Base-by-base conservation (phyloP, 2,888 invertebrate species). In the Parthenolecanium corni region DNA sequence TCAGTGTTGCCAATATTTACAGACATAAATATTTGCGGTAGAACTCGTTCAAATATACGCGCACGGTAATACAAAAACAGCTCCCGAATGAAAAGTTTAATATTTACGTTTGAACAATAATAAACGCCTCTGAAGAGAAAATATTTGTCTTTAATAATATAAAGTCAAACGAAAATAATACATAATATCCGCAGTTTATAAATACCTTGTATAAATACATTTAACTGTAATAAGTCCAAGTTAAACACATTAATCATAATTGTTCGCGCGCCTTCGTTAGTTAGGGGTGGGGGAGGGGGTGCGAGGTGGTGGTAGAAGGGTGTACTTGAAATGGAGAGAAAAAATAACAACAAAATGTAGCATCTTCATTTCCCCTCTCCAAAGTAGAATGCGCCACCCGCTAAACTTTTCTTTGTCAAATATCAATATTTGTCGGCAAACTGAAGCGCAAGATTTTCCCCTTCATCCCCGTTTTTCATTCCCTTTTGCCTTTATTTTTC, bases 221-320 rank as follows among this genome's bases (percentile, higher is more conserved):
- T 58, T 58, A 58, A 58, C 58, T 58, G 58, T 58, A 58, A 58
- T 58, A 58, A 58, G 58, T 58, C 58, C 58, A 58, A 58, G 58
- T 58, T 58, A 58, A 58, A 58, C 58, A 58, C 58, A 58, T 58
- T 58, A 58, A 58, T 58, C 58, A 58, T 58, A 58, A 58, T 58
- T 58, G 47, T 58, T 56, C 58, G 58, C 47, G 36, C 58, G 46
- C 58, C 46, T n/a, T n/a, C 46, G 46, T 44, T 20, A 6, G 40
- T n/a, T n/a, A n/a, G n/a, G 2, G 1, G n/a, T 12, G n/a, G 40
- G 14, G n/a, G 40, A 14, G 14, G 40, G n/a, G 40, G 12, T 2
- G 40, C 40, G 40, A 40, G n/a, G n/a, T 14, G n/a, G 46, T 20
- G 20, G 18, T 16, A n/a, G n/a, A 44, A 20, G 3, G 46, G 20